phyloP scores from a whole-genome alignment of 2,797 vertebrate genomes.

The Rhynchotus rufescens region DNA sequence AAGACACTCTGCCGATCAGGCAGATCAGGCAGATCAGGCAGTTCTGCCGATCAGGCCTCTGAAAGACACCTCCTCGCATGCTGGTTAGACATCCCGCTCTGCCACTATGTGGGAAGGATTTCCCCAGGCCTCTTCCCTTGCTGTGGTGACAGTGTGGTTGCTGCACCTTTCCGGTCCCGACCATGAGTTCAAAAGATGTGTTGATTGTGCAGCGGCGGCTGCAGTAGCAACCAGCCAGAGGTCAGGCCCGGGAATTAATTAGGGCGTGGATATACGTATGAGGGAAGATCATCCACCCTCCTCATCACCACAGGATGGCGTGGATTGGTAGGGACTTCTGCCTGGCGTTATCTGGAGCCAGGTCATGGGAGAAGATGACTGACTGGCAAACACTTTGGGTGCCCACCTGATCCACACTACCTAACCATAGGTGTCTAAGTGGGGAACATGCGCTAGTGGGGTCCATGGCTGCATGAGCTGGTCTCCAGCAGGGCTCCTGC shows the following conservation, averaged over 20 bases:
- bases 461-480: rapidly evolving
- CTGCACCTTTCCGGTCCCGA: background rate
- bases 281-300: background rate
- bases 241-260: background rate
- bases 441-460: background rate
- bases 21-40: too few relatives aligned
- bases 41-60: background rate
- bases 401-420: rapidly evolving
- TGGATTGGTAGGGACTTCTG: background rate
- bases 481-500: background rate
- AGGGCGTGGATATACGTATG: background rate
- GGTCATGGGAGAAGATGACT: background rate
- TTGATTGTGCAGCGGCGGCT: rapidly evolving
- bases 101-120: background rate
- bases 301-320: too few relatives aligned
- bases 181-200: background rate
- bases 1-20: background rate
- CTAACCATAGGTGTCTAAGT: background rate
- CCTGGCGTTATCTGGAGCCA: rapidly evolving
- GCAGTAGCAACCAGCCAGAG: background rate
- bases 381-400: background rate
- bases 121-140: background rate
- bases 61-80: rapidly evolving
- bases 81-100: background rate
- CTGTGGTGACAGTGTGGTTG: rapidly evolving